These are phyloP conservation scores for Oxyura jamaicensis DNA, from an alignment of 2,113 vertebrate species.

Conservation along the genomic window DNA sequence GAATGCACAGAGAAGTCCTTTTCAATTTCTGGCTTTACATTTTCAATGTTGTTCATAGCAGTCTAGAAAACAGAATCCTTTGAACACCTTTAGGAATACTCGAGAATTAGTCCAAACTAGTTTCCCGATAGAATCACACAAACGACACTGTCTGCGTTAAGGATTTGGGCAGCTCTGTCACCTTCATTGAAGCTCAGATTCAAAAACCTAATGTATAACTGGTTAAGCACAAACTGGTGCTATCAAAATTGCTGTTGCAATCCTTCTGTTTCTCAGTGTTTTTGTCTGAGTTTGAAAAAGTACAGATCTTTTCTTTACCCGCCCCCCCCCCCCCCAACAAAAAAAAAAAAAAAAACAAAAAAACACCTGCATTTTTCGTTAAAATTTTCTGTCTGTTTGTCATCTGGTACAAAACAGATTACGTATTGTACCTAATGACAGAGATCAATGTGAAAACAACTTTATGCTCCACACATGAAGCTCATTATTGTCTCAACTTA, in stretches of 20 bases:
- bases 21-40: neutral
- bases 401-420: neutral
- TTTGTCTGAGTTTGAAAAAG: neutral
- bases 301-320: neutral
- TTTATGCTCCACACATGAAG: neutral
- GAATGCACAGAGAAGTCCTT: neutral
- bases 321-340: no score
- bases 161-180: neutral
- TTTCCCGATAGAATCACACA: neutral
- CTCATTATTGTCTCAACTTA: neutral
- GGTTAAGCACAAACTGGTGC: neutral
- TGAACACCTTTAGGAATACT: neutral
- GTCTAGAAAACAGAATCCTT: neutral
- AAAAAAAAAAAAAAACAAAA: no score
- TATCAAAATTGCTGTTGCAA: neutral
- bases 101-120: neutral
- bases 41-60: neutral
- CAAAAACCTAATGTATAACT: neutral
- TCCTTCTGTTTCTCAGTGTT: neutral
- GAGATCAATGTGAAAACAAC: neutral
- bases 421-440: neutral
- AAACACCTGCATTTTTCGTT: neutral
- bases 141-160: rapidly evolving
- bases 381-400: neutral
- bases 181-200: rapidly evolving